Base-by-base conservation (phyloP, 2,797 vertebrate species). In the Hirundo rustica region DNA sequence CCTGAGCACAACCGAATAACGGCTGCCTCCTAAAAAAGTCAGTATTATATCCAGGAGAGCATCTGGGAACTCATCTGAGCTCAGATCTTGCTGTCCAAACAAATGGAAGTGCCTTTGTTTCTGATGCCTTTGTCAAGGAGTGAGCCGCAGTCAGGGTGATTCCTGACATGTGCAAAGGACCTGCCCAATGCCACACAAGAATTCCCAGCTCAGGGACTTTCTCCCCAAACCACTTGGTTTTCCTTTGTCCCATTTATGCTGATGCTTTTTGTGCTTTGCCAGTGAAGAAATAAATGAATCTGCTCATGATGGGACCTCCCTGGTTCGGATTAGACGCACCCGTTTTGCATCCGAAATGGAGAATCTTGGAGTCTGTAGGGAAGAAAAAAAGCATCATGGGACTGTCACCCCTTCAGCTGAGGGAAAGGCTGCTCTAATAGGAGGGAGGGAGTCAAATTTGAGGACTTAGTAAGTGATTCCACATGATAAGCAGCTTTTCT, bases 401-500 rank as follows among this genome's bases (percentile, higher is more conserved):
- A 73, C 65, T 60, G 51, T 51, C 38, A 51, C 30, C 36, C 36
- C 47, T 85, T 47, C 54, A 87, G 64, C 27, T 57, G 66, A 55
- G 73, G 50, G 53, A 92, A 84, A 88, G n/a, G 38, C 38, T 84
- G 15, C 38, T 84, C 45, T 19, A 14, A 57, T 4, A 84, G 34
- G 65, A 90, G 77, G 7, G 50, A 81, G 30, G 47, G 58, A 94
- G 54, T 92, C 70, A 90, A 78, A 82, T 75, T 40, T 84, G 86
- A 87, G 36, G 77, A 53, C 47, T 3, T 9, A 42, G 57, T 86
- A 86, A 93, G 36, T 91, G 89, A 93, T 92, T 86, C 80, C 94
- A 79, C 32, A 11, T 15, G 67, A 84, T 95, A 95, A 94, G 78
- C 91, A 94, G 86, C 94, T 96, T 95, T 95, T 68, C 88, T 93